Evolutionary conservation across 2,888 invertebrate genomes (phyloP).

Genomic region (Nebria brevicollis): DNA sequence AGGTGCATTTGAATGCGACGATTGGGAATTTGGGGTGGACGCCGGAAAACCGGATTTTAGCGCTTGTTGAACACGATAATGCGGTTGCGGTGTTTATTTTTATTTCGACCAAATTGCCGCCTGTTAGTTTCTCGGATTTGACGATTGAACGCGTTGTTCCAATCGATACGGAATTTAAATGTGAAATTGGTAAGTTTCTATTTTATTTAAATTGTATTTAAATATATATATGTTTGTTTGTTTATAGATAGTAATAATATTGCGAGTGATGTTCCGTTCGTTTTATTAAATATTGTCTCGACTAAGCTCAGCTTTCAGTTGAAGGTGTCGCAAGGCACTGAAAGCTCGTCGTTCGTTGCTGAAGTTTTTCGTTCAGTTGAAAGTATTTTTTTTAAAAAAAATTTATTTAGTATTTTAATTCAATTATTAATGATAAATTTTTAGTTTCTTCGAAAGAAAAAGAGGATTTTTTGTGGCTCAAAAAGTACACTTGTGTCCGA

Average conservation of each 20-base stretch:
- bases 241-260: constrained; percentile 66
- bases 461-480: constrained; percentile 68
- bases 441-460: constrained; percentile 55
- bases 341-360: constrained; percentile 77
- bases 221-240: neutral
- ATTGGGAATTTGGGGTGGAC: constrained; percentile 63
- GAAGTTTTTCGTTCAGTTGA: constrained; percentile 80
- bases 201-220: constrained; percentile 13
- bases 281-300: constrained; percentile 67
- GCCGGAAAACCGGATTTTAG: constrained; percentile 67
- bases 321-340: constrained; percentile 68
- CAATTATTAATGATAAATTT: constrained; percentile 48
- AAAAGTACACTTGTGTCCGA: constrained; percentile 66
- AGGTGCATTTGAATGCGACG: constrained; percentile 62
- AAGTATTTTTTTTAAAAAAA: constrained; percentile 49
- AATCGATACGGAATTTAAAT: constrained; percentile 81
- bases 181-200: constrained; percentile 70
- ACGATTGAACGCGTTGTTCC: constrained; percentile 84
- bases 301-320: constrained; percentile 66
- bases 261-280: constrained; percentile 63
- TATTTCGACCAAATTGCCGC: constrained; percentile 70
- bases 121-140: constrained; percentile 79
- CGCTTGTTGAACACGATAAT: constrained; percentile 68
- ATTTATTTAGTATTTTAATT: constrained; percentile 7
- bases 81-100: constrained; percentile 69